Conservation (phyloP, 2,888 invertebrate genomes). For the Eretmocerus hayati region DNA sequence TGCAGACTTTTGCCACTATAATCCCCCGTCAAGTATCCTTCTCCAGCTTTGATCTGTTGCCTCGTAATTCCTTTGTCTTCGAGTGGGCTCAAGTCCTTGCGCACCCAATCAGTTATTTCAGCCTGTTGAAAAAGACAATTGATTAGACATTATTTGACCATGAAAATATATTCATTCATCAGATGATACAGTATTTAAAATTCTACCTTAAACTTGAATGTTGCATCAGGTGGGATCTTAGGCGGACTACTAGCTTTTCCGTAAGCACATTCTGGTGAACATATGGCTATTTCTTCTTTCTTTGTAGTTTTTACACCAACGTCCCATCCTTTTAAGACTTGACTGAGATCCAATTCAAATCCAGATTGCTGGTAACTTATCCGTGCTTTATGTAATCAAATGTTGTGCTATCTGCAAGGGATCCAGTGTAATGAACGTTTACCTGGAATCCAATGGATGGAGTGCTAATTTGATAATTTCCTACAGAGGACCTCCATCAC, state of each 20-base stretch:
- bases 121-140: constrained; percentile 52
- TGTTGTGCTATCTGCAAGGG: constrained; percentile 75
- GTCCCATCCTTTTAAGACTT: constrained; percentile 92
- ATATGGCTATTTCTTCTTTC: constrained; percentile 76
- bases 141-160: constrained; percentile 1
- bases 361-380: constrained; percentile 71
- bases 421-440: constrained; percentile 84
- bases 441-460: constrained; percentile 68
- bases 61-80: constrained; percentile 79
- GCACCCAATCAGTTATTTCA: constrained; percentile 80
- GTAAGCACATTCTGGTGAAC: constrained; percentile 86
- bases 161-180: no score
- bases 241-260: constrained; percentile 78
- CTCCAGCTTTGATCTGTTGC: constrained; percentile 63
- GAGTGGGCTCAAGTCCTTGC: constrained; percentile 80
- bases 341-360: constrained; percentile 77
- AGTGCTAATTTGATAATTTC: constrained; percentile 63
- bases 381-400: constrained; percentile 89
- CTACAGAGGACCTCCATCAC: constrained; percentile 75
- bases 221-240: constrained; percentile 80
- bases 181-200: no score
- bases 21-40: constrained; percentile 65
- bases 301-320: constrained; percentile 91
- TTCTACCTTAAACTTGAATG: constrained; percentile 80
- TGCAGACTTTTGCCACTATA: constrained; percentile 51